phyloP scores from a whole-genome alignment of 2,797 vertebrate species.

The Tokudaia muenninki region DNA sequence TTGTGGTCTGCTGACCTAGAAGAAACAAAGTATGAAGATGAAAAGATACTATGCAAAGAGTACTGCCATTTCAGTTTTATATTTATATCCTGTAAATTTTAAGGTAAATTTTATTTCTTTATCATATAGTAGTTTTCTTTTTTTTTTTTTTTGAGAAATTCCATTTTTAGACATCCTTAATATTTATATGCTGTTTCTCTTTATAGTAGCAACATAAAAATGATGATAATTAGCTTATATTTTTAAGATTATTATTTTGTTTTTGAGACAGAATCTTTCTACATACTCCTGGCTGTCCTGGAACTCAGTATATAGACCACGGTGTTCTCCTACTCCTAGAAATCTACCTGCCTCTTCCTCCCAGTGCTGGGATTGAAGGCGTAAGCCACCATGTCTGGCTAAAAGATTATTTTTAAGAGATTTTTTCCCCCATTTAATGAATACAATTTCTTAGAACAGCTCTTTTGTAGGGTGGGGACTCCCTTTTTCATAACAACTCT shows the following conservation, averaged over 20 bases:
- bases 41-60: background rate
- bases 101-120: conserved; percentile 61
- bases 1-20: background rate
- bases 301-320: background rate
- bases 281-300: background rate
- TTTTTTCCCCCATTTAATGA: conserved; percentile 67
- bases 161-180: conserved; percentile 39
- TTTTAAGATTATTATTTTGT: background rate
- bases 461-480: conserved; percentile 59
- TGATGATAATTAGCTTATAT: conserved; percentile 69
- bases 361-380: background rate
- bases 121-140: background rate
- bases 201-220: conserved; percentile 58
- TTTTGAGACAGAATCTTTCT: background rate
- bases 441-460: conserved; percentile 43
- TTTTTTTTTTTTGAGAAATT: background rate
- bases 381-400: background rate
- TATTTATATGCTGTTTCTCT: conserved; percentile 46
- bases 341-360: background rate
- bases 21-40: conserved; percentile 23
- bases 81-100: conserved; percentile 23
- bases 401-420: background rate
- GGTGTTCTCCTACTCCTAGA: background rate
- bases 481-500: conserved; percentile 66
- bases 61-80: background rate